Conservation (phyloP, 23 tunicate species). For the Ascidia mentula region DNA sequence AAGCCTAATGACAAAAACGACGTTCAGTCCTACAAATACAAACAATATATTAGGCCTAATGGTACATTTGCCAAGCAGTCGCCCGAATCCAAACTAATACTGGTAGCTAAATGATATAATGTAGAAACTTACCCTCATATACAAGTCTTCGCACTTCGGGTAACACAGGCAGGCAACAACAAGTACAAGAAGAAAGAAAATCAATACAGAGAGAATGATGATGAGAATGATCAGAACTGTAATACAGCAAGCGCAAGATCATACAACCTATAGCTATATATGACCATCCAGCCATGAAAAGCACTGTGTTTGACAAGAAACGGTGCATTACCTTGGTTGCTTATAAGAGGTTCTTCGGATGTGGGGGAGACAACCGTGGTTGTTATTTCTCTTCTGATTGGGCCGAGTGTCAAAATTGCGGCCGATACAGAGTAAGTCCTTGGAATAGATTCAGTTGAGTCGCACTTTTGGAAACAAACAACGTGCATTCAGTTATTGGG, state of each 20-base stretch:
- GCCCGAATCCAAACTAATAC: too few species aligned
- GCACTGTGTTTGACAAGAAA: too few species aligned
- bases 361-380: not conserved
- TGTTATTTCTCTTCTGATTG: not conserved
- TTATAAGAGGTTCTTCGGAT: not conserved
- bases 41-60: too few species aligned
- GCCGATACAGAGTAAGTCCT: constrained; percentile 32
- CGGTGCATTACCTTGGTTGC: not conserved
- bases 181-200: not conserved
- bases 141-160: not conserved
- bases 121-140: constrained; percentile 7
- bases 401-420: constrained; percentile 26
- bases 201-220: constrained; percentile 8
- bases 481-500: too few species aligned
- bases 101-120: too few species aligned
- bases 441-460: not conserved
- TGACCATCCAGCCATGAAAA: too few species aligned
- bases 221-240: constrained; percentile 18
- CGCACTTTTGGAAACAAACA: too few species aligned
- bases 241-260: not conserved
- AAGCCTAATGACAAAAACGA: too few species aligned
- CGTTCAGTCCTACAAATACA: too few species aligned
- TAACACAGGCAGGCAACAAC: not conserved
- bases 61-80: too few species aligned
- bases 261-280: too few species aligned